Evolutionary conservation across 2,888 invertebrate species (phyloP).

Genomic region (Drosophila helvetica): DNA sequence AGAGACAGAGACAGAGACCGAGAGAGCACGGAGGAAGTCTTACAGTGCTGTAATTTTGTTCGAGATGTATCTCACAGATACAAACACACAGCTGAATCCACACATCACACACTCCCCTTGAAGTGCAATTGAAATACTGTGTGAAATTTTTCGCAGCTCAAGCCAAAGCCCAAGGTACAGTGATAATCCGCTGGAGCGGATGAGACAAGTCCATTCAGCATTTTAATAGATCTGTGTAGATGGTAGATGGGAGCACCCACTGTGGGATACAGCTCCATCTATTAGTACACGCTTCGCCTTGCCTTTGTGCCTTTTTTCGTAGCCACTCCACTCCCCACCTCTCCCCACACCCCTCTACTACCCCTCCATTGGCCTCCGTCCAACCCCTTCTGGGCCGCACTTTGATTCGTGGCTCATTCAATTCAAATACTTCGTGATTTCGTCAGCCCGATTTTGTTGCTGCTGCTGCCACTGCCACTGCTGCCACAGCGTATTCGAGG

Average conservation of each 20-base stretch:
- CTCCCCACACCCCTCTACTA: background rate
- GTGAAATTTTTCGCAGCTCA: constrained; percentile 52
- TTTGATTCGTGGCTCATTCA: constrained; percentile 66
- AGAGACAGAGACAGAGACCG: constrained; percentile 14
- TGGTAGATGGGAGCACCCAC: background rate
- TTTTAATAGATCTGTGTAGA: constrained; percentile 4
- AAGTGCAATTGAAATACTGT: constrained; percentile 67
- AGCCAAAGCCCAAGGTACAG: constrained; percentile 12
- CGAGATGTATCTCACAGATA: constrained; percentile 37
- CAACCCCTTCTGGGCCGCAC: constrained; percentile 12
- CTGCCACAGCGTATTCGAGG: constrained; percentile 68
- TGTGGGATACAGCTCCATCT: constrained; percentile 49
- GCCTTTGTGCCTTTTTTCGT: constrained; percentile 47
- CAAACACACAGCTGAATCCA: constrained; percentile 14
- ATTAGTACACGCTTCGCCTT: constrained; percentile 54
- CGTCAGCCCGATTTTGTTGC: constrained; percentile 72
- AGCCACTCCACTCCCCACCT: background rate
- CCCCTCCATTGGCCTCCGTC: background rate
- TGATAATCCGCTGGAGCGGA: background rate
- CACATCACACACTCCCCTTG: constrained; percentile 39
- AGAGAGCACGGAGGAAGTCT: constrained; percentile 46
- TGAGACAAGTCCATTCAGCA: background rate
- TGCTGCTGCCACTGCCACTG: constrained; percentile 33
- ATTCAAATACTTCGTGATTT: constrained; percentile 78
- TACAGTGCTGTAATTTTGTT: constrained; percentile 59